Evolutionary conservation across 2,113 vertebrate species (phyloP).

Genomic region (Apteryx mantelli): DNA sequence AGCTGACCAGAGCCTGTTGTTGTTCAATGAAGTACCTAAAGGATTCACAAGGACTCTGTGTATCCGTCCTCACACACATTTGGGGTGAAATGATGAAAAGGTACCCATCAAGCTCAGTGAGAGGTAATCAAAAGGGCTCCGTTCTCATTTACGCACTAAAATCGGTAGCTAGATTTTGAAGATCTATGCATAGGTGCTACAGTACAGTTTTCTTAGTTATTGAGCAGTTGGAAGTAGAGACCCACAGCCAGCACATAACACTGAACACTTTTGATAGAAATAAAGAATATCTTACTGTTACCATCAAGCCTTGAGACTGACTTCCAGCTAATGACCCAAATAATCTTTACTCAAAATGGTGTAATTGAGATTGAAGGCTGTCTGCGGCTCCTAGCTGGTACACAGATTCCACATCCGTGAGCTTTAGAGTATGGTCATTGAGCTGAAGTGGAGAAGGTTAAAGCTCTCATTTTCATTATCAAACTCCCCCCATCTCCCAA

Average conservation of each 20-base stretch:
- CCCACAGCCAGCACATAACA: background rate
- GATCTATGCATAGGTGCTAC: background rate
- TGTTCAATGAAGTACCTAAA: background rate
- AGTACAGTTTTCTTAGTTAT: background rate
- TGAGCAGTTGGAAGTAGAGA: background rate
- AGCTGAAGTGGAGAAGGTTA: conserved; percentile 81
- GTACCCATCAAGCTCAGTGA: background rate
- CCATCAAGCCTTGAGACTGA: conserved; percentile 46
- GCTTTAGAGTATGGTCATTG: conserved; percentile 75
- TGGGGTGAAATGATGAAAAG: background rate
- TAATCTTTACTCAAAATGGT: conserved; percentile 69
- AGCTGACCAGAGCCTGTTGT: background rate
- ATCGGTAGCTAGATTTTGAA: background rate
- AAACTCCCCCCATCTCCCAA: conserved; percentile 68
- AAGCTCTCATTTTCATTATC: conserved; percentile 82
- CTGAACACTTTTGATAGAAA: conserved; percentile 12
- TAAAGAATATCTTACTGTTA: conserved; percentile 52
- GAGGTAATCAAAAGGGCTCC: background rate
- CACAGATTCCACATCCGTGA: conserved; percentile 65
- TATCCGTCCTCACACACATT: background rate
- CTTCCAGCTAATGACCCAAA: conserved; percentile 68
- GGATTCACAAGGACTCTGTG: background rate
- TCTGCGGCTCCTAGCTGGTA: conserved; percentile 41
- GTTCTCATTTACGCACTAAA: background rate
- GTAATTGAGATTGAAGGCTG: conserved; percentile 61